A percentile compares a stretch with the other conserved stretches of the same genome.
These are phyloP conservation scores for Temnothorax unifasciatus DNA, from an alignment of 2,888 invertebrate species.

Conservation along the genomic window DNA sequence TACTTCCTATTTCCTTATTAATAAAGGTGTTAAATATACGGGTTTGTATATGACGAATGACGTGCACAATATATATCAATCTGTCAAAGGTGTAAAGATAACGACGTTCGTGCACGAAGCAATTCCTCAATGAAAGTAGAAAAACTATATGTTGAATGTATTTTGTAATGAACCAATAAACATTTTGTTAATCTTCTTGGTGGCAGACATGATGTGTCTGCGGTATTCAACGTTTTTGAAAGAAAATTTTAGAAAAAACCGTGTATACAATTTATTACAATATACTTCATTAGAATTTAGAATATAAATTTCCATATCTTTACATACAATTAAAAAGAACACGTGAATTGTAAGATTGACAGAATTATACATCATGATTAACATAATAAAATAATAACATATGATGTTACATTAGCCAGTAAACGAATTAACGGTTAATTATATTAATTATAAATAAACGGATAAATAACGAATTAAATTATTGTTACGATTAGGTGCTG, in stretches of 20 bases:
- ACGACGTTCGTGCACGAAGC: neutral
- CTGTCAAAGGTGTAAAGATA: neutral
- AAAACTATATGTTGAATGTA: neutral
- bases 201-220: neutral
- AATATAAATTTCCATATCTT: constrained; percentile 6
- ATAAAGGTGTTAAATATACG: constrained; percentile 11
- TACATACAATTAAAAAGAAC: neutral
- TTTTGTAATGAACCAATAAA: neutral
- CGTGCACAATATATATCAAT: constrained; percentile 3
- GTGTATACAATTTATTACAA: neutral
- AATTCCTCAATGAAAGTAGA: neutral
- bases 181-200: constrained; percentile 6
- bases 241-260: neutral
- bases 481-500: constrained; percentile 88
- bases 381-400: neutral
- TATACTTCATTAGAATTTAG: constrained; percentile 14
- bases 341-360: neutral
- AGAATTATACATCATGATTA: neutral
- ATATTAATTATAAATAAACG: neutral
- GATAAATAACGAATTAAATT: neutral
- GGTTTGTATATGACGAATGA: neutral
- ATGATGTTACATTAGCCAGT: neutral
- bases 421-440: neutral
- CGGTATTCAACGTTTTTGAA: neutral
- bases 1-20: constrained; percentile 24